Base-by-base conservation (phyloP, 2,797 vertebrate genomes). In the Poecile montanus region DNA sequence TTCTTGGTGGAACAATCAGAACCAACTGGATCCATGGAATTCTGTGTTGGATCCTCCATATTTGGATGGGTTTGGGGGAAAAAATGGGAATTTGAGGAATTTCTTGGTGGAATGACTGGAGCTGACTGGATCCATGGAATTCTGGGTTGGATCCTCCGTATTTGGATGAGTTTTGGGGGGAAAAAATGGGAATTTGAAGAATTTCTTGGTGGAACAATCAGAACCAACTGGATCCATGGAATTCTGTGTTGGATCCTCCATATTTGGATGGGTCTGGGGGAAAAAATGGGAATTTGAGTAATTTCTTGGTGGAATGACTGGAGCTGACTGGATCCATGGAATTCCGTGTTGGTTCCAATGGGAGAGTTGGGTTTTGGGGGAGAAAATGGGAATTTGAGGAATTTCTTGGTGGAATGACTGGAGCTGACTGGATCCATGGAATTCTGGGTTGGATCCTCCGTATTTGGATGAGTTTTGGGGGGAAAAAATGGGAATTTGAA, bases 381-480 rank as follows among this genome's bases (percentile, higher is more conserved):
- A 40, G 2, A 40, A 53, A 70, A 70, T 20, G 13, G 65, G 45
- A 68, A 68, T 74, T 56, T 34, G 1, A 7, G 40, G 40, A 45
- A 29, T 45, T 56, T 45, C 5, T 6, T 36, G 36, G 36, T 36
- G 36, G 36, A 36, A 36, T 36, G 36, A 36, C 36, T 36, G 36
- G 9, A 36, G 36, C 9, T 9, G 9, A 9, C 3, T 21, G 53
- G 12, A 47, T 73, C 42, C 11, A 1, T 36, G 42, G 42, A 73
- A 58, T 47, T 73, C 47, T 8, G 36, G 9, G 36, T 16, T 45
- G 18, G 25, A 4, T 45, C 30, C 5, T 57, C 21, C 14, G 15
- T 4, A 10, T 22, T 56, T 56, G 32, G 0, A 26, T 44, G 18
- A 14, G 11, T 2, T 5, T 51, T 68, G 18, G 4, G 27, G 8